Conservation (phyloP, 2,888 invertebrate genomes). For the Aphodius granarius region DNA sequence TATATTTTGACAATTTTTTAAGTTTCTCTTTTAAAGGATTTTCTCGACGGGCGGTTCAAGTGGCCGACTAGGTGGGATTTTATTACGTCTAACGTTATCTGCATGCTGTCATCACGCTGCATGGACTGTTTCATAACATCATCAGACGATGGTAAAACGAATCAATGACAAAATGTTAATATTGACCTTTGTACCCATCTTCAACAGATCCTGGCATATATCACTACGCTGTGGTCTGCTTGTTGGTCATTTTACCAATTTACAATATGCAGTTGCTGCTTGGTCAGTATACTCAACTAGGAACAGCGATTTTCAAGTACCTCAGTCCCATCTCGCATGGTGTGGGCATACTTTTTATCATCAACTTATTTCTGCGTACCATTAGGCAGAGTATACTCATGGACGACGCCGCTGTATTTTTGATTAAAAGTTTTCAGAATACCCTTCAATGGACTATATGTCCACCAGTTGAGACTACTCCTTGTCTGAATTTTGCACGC, state of each 20-base stretch:
- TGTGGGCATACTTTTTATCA: slow-evolving; percentile 30
- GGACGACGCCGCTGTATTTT: slow-evolving; percentile 32
- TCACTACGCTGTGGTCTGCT: slow-evolving; percentile 22
- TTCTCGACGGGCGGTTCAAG: not conserved
- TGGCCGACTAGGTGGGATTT: slow-evolving; percentile 24
- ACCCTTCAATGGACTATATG: slow-evolving; percentile 33
- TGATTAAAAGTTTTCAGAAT: slow-evolving; percentile 28
- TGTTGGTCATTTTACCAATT: slow-evolving; percentile 32
- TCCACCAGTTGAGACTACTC: not conserved
- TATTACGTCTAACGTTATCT: slow-evolving; percentile 16
- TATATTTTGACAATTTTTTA: not conserved
- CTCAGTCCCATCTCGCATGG: slow-evolving; percentile 34
- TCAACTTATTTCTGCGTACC: slow-evolving; percentile 26
- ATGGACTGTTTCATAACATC: slow-evolving; percentile 10
- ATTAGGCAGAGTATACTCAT: slow-evolving; percentile 25
- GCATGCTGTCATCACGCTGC: slow-evolving; percentile 16
- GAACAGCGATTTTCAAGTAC: slow-evolving; percentile 29
- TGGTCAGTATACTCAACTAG: slow-evolving; percentile 37
- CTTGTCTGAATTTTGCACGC: not conserved
- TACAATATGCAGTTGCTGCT: slow-evolving; percentile 34
- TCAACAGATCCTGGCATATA: slow-evolving; percentile 25
- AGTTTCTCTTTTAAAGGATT: not conserved
- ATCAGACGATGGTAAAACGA: not conserved
- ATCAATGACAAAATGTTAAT: not conserved
- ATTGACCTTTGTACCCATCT: not conserved